Evolutionary conservation across 2,888 invertebrate genomes (phyloP).

Genomic region (Lithodes maja): DNA sequence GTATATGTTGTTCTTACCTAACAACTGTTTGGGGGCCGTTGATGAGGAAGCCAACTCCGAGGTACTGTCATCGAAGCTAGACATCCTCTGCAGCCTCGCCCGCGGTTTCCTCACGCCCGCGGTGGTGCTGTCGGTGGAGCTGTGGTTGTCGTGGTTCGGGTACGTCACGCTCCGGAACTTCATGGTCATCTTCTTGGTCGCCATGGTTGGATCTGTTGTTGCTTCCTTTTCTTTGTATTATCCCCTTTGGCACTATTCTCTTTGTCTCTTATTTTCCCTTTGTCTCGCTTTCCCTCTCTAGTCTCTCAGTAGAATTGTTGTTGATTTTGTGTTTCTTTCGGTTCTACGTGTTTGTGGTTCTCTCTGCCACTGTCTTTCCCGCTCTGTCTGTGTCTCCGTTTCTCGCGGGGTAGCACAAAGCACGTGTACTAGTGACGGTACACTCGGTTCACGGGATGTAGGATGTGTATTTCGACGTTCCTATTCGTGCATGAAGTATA

Average conservation of each 20-base stretch:
- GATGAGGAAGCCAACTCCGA: constrained; percentile 10
- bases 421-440: no score
- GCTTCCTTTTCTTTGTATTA: no score
- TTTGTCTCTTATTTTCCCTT: background rate
- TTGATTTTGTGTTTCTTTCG: background rate
- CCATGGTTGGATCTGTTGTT: constrained; percentile 19
- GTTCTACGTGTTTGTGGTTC: no score
- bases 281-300: background rate
- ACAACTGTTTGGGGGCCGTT: background rate
- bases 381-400: no score
- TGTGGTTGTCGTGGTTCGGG: constrained; percentile 41
- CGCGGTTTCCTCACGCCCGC: constrained; percentile 41
- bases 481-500: no score
- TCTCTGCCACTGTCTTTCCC: no score
- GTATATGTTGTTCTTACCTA: background rate
- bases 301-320: background rate
- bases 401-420: no score
- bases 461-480: no score
- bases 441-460: no score
- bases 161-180: constrained; percentile 60
- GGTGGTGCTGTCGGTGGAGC: background rate
- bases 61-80: constrained; percentile 58
- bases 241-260: background rate
- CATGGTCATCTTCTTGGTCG: constrained; percentile 54
- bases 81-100: constrained; percentile 62